A percentile compares a stretch with the other conserved stretches of the same genome.
Conservation (phyloP, 1,140 invertebrate species). For the Rhynchophorus ferrugineus region DNA sequence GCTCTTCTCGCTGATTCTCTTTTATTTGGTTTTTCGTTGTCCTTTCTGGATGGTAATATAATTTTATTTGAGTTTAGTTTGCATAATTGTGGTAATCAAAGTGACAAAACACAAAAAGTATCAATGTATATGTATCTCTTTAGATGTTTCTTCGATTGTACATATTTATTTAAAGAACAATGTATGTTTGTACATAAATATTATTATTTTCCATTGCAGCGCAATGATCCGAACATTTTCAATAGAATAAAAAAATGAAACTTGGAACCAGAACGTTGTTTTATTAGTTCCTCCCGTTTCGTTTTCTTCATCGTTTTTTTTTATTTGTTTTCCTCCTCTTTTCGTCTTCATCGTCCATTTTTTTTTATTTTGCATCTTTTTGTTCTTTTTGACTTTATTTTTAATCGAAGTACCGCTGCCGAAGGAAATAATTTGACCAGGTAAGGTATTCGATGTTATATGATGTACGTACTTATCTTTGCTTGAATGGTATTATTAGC, state of each 20-base stretch:
- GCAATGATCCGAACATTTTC: constrained; percentile 38
- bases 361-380: constrained; percentile 7
- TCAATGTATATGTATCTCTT: constrained; percentile 14
- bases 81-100: not conserved
- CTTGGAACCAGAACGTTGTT: constrained; percentile 6
- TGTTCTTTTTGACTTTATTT: not conserved
- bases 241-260: constrained; percentile 39
- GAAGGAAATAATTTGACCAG: no score
- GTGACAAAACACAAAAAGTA: constrained; percentile 1
- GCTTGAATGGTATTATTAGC: no score
- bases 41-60: no score
- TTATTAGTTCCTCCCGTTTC: constrained; percentile 13
- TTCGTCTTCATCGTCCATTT: constrained; percentile 45
- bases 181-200: constrained; percentile 48
- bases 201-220: constrained; percentile 37
- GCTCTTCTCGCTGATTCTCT: no score
- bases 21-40: no score
- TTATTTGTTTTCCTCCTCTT: constrained; percentile 20
- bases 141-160: constrained; percentile 18
- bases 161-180: constrained; percentile 17
- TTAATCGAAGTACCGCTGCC: not conserved
- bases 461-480: no score
- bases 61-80: no score
- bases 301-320: constrained; percentile 6
- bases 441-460: no score